These are phyloP conservation scores for Stictocephala bisonia DNA, from an alignment of 2,888 invertebrate genomes.

Conservation along the genomic window DNA sequence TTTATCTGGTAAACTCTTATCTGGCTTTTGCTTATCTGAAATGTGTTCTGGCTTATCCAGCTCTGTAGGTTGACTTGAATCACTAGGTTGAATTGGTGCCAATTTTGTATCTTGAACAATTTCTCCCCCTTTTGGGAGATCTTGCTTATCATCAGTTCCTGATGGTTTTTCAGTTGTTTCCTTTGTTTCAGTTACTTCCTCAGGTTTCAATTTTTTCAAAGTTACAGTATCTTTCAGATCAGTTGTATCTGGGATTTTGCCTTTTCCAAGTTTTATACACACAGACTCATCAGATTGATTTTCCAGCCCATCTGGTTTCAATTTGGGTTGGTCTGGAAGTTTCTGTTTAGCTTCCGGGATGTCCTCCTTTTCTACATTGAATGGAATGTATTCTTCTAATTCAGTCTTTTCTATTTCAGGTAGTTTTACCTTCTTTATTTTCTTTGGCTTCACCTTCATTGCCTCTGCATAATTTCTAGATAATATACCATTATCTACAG, in stretches of 20 bases:
- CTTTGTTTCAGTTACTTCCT: constrained; percentile 61
- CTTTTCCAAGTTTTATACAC: constrained; percentile 54
- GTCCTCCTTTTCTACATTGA: constrained; percentile 40
- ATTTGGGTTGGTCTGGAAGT: constrained; percentile 34
- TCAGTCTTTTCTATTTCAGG: constrained; percentile 63
- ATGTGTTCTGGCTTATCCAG: too few relatives aligned
- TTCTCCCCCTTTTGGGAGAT: constrained; percentile 52
- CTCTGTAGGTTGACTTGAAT: constrained; percentile 54
- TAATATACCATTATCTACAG: constrained; percentile 64
- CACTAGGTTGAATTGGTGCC: constrained; percentile 52
- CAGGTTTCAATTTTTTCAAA: constrained; percentile 66
- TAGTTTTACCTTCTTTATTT: constrained; percentile 64
- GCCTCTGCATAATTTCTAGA: constrained; percentile 68
- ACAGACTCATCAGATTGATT: constrained; percentile 56
- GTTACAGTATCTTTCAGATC: constrained; percentile 65
- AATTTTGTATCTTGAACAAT: constrained; percentile 48
- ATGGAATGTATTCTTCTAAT: constrained; percentile 64
- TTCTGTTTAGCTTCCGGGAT: constrained; percentile 23
- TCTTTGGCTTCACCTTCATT: constrained; percentile 65
- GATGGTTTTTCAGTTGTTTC: constrained; percentile 59
- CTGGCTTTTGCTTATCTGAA: too few relatives aligned
- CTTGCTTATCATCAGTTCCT: constrained; percentile 46
- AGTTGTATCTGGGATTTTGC: constrained; percentile 61
- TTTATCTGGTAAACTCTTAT: too few relatives aligned
- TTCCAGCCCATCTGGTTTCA: constrained; percentile 50